phyloP scores from a whole-genome alignment of 1,140 invertebrate genomes.

The Amyelois transitella region DNA sequence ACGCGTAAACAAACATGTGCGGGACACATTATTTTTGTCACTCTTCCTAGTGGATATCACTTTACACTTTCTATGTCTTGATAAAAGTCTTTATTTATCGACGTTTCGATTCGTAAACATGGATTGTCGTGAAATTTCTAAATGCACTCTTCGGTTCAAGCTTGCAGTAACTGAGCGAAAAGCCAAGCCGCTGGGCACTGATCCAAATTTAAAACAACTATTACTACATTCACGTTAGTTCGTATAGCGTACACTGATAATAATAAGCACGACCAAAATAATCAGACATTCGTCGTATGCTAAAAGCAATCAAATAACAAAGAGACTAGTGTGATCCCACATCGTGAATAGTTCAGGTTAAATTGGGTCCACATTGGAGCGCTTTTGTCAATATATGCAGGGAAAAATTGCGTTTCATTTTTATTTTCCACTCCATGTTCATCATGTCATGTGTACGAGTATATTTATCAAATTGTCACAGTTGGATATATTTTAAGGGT shows the following conservation, averaged over 20 bases:
- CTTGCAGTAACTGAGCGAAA: slow-evolving; percentile 43
- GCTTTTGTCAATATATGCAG: background rate
- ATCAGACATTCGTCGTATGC: slow-evolving; percentile 1
- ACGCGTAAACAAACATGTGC: slow-evolving; percentile 37
- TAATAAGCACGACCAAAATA: slow-evolving; percentile 24
- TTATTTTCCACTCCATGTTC: background rate
- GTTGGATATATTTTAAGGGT: too few relatives aligned
- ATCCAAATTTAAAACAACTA: slow-evolving; percentile 63
- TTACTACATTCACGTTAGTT: slow-evolving; percentile 39
- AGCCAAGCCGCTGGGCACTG: slow-evolving; percentile 52
- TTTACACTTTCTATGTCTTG: background rate
- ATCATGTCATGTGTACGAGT: background rate
- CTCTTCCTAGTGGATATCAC: slow-evolving; percentile 1
- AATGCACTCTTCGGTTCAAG: slow-evolving; percentile 28
- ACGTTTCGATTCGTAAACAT: background rate
- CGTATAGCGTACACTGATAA: slow-evolving; percentile 41
- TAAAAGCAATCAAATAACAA: background rate
- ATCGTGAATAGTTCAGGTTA: background rate
- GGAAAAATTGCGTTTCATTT: background rate
- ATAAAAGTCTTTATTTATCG: background rate
- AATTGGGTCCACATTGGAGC: background rate
- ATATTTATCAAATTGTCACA: too few relatives aligned
- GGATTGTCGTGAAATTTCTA: slow-evolving; percentile 22
- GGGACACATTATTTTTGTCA: background rate
- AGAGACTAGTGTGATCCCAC: background rate